Evolutionary conservation across 2,113 vertebrate species (phyloP), one percentile per base, ranked within the genome.

Genomic region (Bubo scandiacus): DNA sequence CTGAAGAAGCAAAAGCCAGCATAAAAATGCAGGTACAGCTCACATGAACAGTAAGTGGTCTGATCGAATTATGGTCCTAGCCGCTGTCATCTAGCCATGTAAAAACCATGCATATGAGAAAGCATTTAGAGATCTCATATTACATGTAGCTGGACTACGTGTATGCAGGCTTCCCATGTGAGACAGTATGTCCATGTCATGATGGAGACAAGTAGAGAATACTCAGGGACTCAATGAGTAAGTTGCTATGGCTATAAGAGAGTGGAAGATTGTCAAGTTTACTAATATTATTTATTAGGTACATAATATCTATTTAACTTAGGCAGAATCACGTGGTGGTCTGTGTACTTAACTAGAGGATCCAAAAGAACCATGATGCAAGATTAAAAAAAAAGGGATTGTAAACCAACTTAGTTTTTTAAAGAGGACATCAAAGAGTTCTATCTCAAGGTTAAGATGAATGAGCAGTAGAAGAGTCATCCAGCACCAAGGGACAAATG

Each of bases 61-160:
- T 61, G 52, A n/a, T 1, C 71, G 15, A 51, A 38, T 86, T 73
- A 47, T 34, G 14, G 1, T 26, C 17, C 3, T 5, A 80, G 30
- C 11, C 19, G 36, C 3, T 2, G 5, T 11, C 11, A 27, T 30
- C 20, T 54, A 70, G 9, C 30, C 23, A 10, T 30, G 8, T 13
- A 40, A 51, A 91, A 72, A 13, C 2, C 9, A 47, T 6, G 23
- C 0, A 0, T 16, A 26, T 16, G 42, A 36, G 9, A 54, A 90
- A 87, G 18, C 15, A 54, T 40, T 82, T 43, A 51, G 47, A 86
- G 27, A 61, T n/a, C 23, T 72, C 40, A 5, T 43, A 70, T 42
- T 26, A 12, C 3, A 11, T 15, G 5, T 59, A 68, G 12, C 5
- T 68, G 40, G 34, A 65, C 22, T 38, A 45, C 0, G 0, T 26